These are phyloP conservation scores for Perca flavescens DNA, from an alignment of 2,113 vertebrate species.

Conservation along the genomic window DNA sequence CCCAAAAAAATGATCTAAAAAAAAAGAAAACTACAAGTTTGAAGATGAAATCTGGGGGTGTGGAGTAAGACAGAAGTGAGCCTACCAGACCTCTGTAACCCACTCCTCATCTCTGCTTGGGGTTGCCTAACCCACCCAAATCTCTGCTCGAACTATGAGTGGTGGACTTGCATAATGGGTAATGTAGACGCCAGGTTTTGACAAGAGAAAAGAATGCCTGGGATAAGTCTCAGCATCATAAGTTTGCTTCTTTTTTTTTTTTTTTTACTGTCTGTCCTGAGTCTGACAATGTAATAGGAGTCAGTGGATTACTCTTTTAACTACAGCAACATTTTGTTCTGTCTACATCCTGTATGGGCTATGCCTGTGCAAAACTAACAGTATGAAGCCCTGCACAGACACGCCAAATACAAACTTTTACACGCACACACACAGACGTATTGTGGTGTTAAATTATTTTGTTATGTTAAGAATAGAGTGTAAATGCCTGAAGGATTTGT, in stretches of 20 bases:
- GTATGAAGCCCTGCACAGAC: neutral
- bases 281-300: neutral
- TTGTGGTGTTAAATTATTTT: neutral
- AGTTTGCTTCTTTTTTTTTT: too few species aligned
- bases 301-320: neutral
- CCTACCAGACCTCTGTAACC: neutral
- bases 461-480: constrained; percentile 10
- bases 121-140: neutral
- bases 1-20: too few species aligned
- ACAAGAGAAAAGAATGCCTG: neutral
- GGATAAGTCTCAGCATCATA: neutral
- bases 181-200: neutral
- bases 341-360: neutral
- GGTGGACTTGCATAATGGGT: neutral
- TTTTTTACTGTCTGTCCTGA: neutral
- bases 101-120: neutral
- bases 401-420: neutral
- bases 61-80: neutral
- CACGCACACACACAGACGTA: neutral
- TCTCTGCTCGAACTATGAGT: neutral
- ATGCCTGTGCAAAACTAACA: neutral
- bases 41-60: neutral
- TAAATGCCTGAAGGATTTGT: constrained; percentile 4
- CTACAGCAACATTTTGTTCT: neutral
- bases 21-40: neutral